phyloP scores from a whole-genome alignment of 2,113 vertebrate species.

The Zosterops japonicus region DNA sequence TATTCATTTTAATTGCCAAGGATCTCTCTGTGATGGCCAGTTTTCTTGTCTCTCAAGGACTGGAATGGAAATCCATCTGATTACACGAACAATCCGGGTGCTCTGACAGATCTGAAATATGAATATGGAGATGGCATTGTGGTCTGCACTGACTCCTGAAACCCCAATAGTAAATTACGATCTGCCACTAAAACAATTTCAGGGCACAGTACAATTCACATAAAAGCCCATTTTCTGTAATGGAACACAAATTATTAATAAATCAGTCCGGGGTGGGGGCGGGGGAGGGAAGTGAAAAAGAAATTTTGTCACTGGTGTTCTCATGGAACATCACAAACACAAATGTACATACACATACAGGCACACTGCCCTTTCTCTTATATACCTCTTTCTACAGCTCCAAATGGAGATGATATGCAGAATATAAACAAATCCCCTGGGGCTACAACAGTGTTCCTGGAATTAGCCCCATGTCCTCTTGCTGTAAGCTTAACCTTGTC shows the following conservation, averaged over 20 bases:
- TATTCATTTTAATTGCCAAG: conserved; percentile 77
- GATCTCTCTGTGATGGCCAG: conserved; percentile 71
- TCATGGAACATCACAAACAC: background rate
- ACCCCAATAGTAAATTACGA: conserved; percentile 62
- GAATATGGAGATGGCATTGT: conserved; percentile 77
- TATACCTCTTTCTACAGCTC: background rate
- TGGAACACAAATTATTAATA: conserved; percentile 71
- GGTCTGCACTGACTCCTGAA: conserved; percentile 62
- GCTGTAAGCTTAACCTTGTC: background rate
- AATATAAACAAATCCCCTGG: background rate
- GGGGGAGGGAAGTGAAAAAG: background rate
- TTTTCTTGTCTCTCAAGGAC: conserved; percentile 75
- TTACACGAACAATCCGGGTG: conserved; percentile 66
- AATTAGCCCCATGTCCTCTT: background rate
- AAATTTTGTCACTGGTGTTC: background rate
- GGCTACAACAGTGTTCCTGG: background rate
- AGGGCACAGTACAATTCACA: conserved; percentile 47
- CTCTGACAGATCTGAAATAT: conserved; percentile 77
- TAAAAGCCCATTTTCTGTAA: conserved; percentile 51
- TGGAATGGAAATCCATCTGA: conserved; percentile 71
- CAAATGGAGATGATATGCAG: background rate
- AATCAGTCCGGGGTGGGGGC: conserved; percentile 1
- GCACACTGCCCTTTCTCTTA: background rate
- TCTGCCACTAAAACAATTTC: conserved; percentile 63
- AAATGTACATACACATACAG: background rate